Evolutionary conservation across 2,888 invertebrate genomes (phyloP), one percentile per base, ranked within the genome.

Genomic region (Coenonympha glycerion): DNA sequence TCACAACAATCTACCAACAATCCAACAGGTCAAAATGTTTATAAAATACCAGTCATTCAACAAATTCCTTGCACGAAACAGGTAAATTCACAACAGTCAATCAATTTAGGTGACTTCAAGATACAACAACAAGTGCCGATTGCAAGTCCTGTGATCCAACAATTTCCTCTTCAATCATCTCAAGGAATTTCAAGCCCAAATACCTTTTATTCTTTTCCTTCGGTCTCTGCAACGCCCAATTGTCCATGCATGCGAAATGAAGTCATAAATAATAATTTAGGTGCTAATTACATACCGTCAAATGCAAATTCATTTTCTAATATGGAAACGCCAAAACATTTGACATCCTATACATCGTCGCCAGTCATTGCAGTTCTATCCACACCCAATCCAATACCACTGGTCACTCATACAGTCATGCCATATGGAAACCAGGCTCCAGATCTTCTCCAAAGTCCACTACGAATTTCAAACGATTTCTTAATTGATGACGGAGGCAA

Each of bases 301-400:
- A 22, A 42, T 24, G 39, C 31, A 33, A 33, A 26, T 33, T 15
- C 50, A 1, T 33, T 28, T 36, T 18, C 47, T 19, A 8, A 48
- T 6, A 11, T 48, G 8, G 59, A 53, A 31, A 18, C 16, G 24
- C 22, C 42, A n/a, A 24, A 55, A 22, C 2, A 47, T 24, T 11
- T 49, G 4, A 44, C 37, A 18, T 28, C 55, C 5, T 39, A 31
- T 22, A 40, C 52, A 15, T 9, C 49, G 26, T 45, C 30, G 16
- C 49, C 46, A 15, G 36, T 45, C 8, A 44, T 22, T 24, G 11
- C 56, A 11, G 31, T 53, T 6, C n/a, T 50, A 30, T 39, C 55
- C 6, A 6, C 47, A 34, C 50, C 59, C 3, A 55, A 47, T 11
- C 52, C 59, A 44, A 47, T 60, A 15, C 59, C 66, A 21, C 40